Base-by-base conservation (phyloP, 2,113 vertebrate species). In the Mirounga angustirostris region DNA sequence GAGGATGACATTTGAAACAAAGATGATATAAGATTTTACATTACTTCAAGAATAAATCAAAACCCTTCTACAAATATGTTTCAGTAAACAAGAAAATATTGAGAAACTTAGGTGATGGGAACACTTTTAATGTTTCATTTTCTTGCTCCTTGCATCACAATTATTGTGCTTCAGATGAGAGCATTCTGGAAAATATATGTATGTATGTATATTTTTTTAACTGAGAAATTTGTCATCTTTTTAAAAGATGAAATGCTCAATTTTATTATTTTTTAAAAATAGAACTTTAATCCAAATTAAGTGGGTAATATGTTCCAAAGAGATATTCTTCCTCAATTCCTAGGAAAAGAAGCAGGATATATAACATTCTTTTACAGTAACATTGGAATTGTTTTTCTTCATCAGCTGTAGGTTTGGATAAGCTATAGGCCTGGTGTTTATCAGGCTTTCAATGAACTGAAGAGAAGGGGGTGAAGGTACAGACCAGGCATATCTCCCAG, bases 361-460 rank as follows among this genome's bases (percentile, higher is more conserved):
- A 80, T 84, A 89, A 73, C 43, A n/a, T 69, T 82, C 33, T 46
- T 61, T 76, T 93, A 15, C 59, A 85, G 61, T 73, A 86, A 40
- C 33, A 9, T 8, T 50, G 18, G 2, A 24, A 61, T 76, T 61
- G 59, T 33, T 65, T 89, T 80, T 92, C 81, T 97, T 96, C 54
- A 33, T 97, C 36, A 86, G 22, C 58, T 81, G 5, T 91, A 78
- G 46, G 30, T 93, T 95, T 96, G 46, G 58, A 89, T 63, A 94
- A 67, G 15, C 33, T 14, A 67, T 26, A 16, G 65, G 56, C 59
- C 96, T 98, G 97, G 40, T 96, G 61, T 97, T 97, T 85, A 78
- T 97, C 97, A 96, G 82, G 24, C 89, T 93, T 94, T 67, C 50
- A 63, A 5, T 74, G 73, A 91, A 91, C n/a, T 73, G 54, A 92